A percentile compares a stretch with the other conserved stretches of the same genome.
These are phyloP conservation scores for Nymphalis io DNA, from an alignment of 1,140 invertebrate species.

Conservation along the genomic window DNA sequence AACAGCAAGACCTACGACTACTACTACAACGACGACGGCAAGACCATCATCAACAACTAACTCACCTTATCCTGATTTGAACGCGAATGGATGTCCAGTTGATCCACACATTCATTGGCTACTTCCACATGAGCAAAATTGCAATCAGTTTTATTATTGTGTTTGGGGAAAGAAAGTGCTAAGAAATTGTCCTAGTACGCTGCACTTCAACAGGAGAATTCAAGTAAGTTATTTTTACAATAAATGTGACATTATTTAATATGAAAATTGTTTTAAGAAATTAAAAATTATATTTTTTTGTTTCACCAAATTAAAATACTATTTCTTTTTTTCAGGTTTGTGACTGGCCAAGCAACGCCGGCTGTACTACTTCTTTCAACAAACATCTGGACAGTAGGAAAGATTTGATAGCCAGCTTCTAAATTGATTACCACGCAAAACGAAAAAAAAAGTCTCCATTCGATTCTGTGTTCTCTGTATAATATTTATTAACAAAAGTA, in stretches of 20 bases:
- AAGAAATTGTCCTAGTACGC: constrained; percentile 75
- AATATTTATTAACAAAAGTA: no score
- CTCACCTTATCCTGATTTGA: constrained; percentile 14
- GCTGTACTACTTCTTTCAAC: constrained; percentile 43
- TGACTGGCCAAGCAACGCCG: constrained; percentile 49
- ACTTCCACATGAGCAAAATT: constrained; percentile 78
- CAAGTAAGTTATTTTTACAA: constrained; percentile 50
- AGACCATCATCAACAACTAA: constrained; percentile 12
- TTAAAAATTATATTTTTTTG: background rate
- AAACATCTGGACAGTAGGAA: constrained; percentile 34
- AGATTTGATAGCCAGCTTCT: background rate
- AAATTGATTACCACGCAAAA: background rate
- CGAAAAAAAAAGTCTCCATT: background rate
- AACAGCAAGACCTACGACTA: constrained; percentile 23
- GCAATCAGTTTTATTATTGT: constrained; percentile 83
- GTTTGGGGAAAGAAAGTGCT: constrained; percentile 69
- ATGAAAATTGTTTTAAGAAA: background rate
- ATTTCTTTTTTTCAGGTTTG: constrained; percentile 49
- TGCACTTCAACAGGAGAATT: constrained; percentile 82
- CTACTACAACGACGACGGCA: constrained; percentile 28
- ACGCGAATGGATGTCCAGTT: constrained; percentile 62
- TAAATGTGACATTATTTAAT: background rate
- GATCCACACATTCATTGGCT: constrained; percentile 64
- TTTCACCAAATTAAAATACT: background rate
- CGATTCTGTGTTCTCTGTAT: background rate